Conservation (phyloP, 2,888 invertebrate species). For the Sphaerophoria taeniata region DNA sequence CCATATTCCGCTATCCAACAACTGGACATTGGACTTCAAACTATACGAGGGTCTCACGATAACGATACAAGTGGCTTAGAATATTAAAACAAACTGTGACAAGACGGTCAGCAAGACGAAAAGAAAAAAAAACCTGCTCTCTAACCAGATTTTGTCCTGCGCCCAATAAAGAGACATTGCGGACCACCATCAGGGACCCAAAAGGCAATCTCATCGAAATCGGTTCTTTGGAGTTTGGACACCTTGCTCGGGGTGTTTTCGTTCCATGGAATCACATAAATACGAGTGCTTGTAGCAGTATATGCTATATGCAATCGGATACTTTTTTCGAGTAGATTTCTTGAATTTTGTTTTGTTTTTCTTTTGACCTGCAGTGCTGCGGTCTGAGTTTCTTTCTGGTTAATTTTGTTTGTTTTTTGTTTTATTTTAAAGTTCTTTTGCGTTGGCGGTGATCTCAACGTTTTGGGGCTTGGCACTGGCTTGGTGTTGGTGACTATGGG, state of each 20-base stretch:
- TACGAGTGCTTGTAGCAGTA: background rate
- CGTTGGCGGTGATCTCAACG: conserved; percentile 56
- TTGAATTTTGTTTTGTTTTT: conserved; percentile 44
- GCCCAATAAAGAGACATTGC: conserved; percentile 25
- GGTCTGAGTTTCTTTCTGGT: conserved; percentile 53
- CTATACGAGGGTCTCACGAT: conserved; percentile 23
- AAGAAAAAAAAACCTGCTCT: conserved; percentile 57
- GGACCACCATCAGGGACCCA: conserved; percentile 66
- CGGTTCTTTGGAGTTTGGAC: conserved; percentile 22
- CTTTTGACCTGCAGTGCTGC: conserved; percentile 8
- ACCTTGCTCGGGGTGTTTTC: conserved; percentile 67
- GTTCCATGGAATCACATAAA: conserved; percentile 57
- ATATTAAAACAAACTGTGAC: conserved; percentile 60
- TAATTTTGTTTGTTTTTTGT: conserved; percentile 27
- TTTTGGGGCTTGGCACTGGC: conserved; percentile 26
- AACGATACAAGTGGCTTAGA: conserved; percentile 56
- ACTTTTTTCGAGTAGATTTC: conserved; percentile 39
- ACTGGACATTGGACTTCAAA: conserved; percentile 53
- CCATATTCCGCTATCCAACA: conserved; percentile 37
- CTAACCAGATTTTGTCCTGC: conserved; percentile 65
- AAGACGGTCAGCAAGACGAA: conserved; percentile 51
- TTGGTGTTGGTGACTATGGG: conserved; percentile 16
- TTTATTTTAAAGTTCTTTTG: conserved; percentile 12
- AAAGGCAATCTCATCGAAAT: conserved; percentile 56
- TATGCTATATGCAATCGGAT: conserved; percentile 41